Base-by-base conservation (phyloP, 2,888 invertebrate genomes). In the Drosophila recens region DNA sequence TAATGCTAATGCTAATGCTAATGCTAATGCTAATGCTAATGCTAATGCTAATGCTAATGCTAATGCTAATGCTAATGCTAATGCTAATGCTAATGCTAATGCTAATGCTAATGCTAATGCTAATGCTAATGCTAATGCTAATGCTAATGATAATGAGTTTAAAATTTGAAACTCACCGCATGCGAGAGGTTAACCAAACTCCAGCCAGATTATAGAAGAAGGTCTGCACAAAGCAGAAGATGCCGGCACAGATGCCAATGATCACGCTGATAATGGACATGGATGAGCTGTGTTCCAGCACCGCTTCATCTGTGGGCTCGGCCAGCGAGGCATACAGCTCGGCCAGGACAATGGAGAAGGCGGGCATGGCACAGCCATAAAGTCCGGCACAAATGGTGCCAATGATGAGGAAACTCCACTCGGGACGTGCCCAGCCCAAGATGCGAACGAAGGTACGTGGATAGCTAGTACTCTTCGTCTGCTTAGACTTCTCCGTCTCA, bases 121-220 rank as follows among this genome's bases (percentile, higher is more conserved):
- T n/a, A n/a, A n/a, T n/a, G n/a, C n/a, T n/a, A n/a, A n/a, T n/a
- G n/a, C n/a, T n/a, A n/a, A n/a, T n/a, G n/a, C n/a, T n/a, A 30
- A 48, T 48, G 30, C 15, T 48, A 48, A 48, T 48, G 30, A 15
- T 30, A 15, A 48, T 30, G 48, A 23, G 10, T 33, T 30, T 46
- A 30, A 10, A 27, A 27, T 27, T 27, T 5, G n/a, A n/a, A 38
- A 38, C 73, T 11, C 11, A 91, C 91, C 90, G 87, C 75, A 90
- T 81, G 11, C 96, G 93, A 65, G 95, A 94, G 0, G 97, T 97
- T 52, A 97, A 93, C 54, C 94, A 93, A 45, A 96, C 96, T 2
- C 97, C 97, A 4, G 97, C 95, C 45, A 95, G 90, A 53, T 95
- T 96, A 90, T 97, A 97, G 90, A 95, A 94, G 90, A 94, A 96